Evolutionary conservation across 1,140 invertebrate genomes (phyloP), one percentile per base, ranked within the genome.

Genomic region (Pogonus chalceus): DNA sequence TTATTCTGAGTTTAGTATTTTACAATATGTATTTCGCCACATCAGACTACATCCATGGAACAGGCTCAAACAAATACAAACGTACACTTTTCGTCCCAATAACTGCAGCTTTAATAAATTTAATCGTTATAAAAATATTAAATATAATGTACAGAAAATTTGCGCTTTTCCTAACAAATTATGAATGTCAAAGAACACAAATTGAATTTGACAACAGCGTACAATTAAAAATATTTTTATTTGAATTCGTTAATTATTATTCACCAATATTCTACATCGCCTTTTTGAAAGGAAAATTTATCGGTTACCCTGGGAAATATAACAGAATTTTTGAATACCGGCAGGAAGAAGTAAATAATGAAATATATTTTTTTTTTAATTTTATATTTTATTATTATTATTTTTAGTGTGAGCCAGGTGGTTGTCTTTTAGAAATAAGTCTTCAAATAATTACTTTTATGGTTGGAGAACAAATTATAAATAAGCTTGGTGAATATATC

Each of bases 211-310:
- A 92, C 54, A 84, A 91, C 62, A 87, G 84, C 67, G 73, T 89
- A 20, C 87, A 85, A 0, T 80, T 92, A 61, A 92, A 91, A 76
- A 87, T 90, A 51, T 92, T 90, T 69, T 75, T 90, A 56, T 90
- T 92, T 65, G 86, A 91, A 69, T 92, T 92, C 69, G 82, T 91
- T 60, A 92, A 92, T 69, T 90, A 85, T 65, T 92, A 90, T 66
- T 87, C 87, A 1, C 88, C 86, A 35, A 83, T 90, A 54, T 87
- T 92, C 67, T 92, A 92, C 68, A 87, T 92, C 47, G 88, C 87
- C 1, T 92, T 91, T 64, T 79, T 90, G 58, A 90, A 90, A 69
- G 87, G 87, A 37, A 82, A 86, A 63, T 88, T 88, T 72, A 79
- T 83, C 23, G 86, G 87, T 3, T 86, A 84, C 69, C 85, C 87